Percentiles rank a stretch among this genome's conserved stretches.
These are phyloP conservation scores for Anolis apletophallus DNA, from an alignment of 2,797 vertebrate species.

Conservation along the genomic window DNA sequence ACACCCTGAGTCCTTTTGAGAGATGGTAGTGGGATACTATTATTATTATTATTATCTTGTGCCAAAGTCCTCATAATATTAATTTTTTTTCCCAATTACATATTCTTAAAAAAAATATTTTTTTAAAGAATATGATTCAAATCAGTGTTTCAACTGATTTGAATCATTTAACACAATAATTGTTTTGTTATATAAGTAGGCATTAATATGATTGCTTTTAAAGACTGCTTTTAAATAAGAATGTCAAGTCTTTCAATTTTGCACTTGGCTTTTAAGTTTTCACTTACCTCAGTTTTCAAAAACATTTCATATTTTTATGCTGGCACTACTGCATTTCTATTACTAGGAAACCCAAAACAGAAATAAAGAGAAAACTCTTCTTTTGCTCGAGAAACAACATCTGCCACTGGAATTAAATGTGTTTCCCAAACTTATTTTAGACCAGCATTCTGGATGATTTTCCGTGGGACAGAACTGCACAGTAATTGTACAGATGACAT, in stretches of 20 bases:
- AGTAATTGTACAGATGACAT: neutral
- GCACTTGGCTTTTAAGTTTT: neutral
- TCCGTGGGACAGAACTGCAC: neutral
- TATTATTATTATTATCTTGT: no score
- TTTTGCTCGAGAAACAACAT: neutral
- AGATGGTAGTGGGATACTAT: no score
- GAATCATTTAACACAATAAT: neutral
- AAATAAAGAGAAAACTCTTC: neutral
- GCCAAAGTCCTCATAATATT: neutral
- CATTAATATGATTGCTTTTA: neutral
- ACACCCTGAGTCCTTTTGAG: no score
- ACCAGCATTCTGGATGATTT: neutral
- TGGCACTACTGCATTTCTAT: neutral
- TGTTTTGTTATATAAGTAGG: no score
- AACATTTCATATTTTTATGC: neutral
- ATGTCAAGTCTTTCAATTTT: neutral
- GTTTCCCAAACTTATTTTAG: neutral
- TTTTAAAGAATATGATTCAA: no score
- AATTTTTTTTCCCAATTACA: no score
- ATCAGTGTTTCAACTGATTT: neutral
- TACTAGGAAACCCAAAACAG: neutral
- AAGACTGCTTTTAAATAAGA: neutral
- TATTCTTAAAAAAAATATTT: no score
- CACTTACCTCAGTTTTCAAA: neutral
- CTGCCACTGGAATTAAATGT: neutral